Evolutionary conservation across 2,888 invertebrate species (phyloP), one percentile per base, ranked within the genome.

Genomic region (Zootermopsis nevadensis): DNA sequence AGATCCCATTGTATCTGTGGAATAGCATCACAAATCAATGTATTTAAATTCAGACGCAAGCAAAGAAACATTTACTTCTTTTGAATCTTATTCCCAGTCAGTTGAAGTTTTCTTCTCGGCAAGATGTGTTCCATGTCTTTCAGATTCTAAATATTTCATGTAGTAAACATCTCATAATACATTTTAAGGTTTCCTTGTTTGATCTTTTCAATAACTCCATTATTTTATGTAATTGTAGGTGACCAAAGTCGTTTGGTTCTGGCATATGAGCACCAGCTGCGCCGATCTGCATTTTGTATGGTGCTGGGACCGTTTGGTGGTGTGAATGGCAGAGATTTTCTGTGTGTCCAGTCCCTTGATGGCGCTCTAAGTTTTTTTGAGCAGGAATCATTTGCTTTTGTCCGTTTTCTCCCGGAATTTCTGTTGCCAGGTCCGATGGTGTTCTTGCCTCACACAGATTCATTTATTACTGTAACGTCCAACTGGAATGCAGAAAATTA

Each of bases 281-380:
- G 93, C 83, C 93, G 95, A 86, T 93, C 94, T 84, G 95, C 98
- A 0, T 94, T 93, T 87, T 94, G 94, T 87, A 91, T 98, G 86
- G 93, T 94, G 66, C 91, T 93, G 85, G 99, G 98, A 0, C 93
- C 95, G 3, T 99, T 99, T 90, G 98, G 98, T 1, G 94, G 95
- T 82, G 94, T 94, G 0, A 93, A 94, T 88, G 94, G 94, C 2
- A 92, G 96, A 87, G 98, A 98, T 89, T 97, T 98, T 87, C 92
- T 98, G 84, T 98, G 98, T 88, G 94, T 99, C 31, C 97, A 97
- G 88, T 96, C 96, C 53, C 90, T 98, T 87, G 98, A 99, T 89
- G 98, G 98, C 24, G 93, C 95, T 81, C 89, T 99, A 30, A 94
- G 95, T 82, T 96, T 99, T 88, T 98, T 95, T 89, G 99, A 99